These are phyloP conservation scores for Sula dactylatra DNA, from an alignment of 2,113 vertebrate genomes.

Conservation along the genomic window DNA sequence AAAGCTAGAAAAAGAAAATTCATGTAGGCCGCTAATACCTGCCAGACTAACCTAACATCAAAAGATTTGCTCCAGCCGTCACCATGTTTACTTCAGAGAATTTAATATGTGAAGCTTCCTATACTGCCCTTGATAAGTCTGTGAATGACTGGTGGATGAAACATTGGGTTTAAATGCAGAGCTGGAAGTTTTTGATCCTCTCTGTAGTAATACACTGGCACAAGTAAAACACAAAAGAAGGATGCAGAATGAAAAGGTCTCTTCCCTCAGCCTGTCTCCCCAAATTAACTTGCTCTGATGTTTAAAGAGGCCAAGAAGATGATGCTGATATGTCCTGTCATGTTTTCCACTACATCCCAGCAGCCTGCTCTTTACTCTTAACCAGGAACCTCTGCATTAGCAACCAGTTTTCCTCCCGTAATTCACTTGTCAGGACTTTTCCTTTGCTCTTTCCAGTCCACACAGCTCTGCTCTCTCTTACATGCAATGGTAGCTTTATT, in stretches of 20 bases:
- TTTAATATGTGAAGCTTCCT: background rate
- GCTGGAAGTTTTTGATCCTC: background rate
- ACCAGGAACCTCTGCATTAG: background rate
- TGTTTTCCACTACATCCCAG: background rate
- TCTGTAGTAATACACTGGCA: background rate
- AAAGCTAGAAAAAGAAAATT: background rate
- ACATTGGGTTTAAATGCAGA: background rate
- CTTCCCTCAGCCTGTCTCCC: constrained; percentile 16
- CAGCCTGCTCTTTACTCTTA: background rate
- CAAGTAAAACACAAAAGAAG: background rate
- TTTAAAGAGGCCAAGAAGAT: background rate
- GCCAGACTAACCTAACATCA: background rate
- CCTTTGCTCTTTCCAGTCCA: background rate
- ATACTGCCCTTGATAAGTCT: background rate
- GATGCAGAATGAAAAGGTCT: background rate
- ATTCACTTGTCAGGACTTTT: background rate
- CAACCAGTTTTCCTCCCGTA: background rate
- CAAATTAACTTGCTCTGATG: background rate
- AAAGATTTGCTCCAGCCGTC: background rate
- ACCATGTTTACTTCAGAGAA: background rate
- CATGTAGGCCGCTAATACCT: background rate
- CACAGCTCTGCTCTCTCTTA: background rate
- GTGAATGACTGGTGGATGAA: background rate
- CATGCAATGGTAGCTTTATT: background rate
- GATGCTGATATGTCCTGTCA: background rate